phyloP scores from a whole-genome alignment of 1,140 invertebrate species.

The Capitella teleta region DNA sequence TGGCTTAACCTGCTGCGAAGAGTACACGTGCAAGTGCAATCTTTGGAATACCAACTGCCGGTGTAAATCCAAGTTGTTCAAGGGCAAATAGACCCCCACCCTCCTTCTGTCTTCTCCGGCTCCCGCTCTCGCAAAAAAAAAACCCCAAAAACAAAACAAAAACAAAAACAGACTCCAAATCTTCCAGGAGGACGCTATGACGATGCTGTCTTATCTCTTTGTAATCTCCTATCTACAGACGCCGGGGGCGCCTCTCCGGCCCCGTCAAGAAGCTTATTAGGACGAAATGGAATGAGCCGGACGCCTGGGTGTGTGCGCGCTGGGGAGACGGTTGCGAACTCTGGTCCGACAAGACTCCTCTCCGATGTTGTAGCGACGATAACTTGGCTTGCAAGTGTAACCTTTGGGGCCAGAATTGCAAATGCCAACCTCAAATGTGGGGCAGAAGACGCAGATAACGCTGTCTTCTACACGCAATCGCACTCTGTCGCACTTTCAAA shows the following conservation, averaged over 20 bases:
- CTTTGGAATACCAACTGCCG: constrained; percentile 12
- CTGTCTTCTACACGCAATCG: too few species aligned
- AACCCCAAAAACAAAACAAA: background rate
- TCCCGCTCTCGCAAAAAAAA: background rate
- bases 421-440: background rate
- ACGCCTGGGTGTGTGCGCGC: background rate
- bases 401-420: constrained; percentile 6
- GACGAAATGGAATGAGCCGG: background rate
- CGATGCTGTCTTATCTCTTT: background rate
- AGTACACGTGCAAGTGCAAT: constrained; percentile 9
- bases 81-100: constrained; percentile 4
- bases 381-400: constrained; percentile 2
- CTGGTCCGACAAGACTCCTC: background rate
- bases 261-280: background rate
- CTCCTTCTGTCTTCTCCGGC: background rate
- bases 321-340: constrained; percentile 1
- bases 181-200: background rate
- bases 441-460: too few species aligned
- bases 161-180: background rate
- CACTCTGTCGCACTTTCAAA: too few species aligned
- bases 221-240: background rate
- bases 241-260: background rate
- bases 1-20: constrained; percentile 8
- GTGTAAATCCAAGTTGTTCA: constrained; percentile 10
- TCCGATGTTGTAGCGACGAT: background rate